Percentiles rank a stretch among this genome's conserved stretches.
Evolutionary conservation across 2,113 vertebrate species (phyloP).

Genomic region (Rhinogobius similis): DNA sequence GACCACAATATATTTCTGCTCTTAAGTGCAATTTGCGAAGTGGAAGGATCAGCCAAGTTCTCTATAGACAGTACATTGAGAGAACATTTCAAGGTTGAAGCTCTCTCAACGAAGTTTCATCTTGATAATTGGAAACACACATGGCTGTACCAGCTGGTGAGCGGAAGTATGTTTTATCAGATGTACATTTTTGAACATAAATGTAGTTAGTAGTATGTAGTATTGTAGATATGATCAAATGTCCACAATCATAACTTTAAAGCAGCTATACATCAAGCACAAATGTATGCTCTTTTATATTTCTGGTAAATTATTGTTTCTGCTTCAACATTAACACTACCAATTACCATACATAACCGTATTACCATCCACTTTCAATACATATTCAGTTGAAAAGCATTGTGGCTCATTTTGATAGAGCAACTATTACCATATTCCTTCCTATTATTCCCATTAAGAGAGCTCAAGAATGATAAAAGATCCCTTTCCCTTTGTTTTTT

Average conservation of each 20-base stretch:
- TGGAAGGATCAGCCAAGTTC: not conserved
- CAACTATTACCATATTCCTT: too few species aligned
- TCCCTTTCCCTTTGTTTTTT: not conserved
- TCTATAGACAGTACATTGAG: not conserved
- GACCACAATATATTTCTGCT: not conserved
- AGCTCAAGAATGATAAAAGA: not conserved
- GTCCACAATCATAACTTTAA: too few species aligned
- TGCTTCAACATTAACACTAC: too few species aligned
- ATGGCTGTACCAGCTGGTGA: not conserved
- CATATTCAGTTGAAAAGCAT: too few species aligned
- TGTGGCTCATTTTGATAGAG: too few species aligned
- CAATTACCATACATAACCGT: too few species aligned
- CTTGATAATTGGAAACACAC: not conserved
- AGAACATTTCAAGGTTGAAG: slow-evolving; percentile 3
- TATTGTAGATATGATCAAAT: not conserved
- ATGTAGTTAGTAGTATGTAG: too few species aligned
- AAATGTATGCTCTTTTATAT: too few species aligned
- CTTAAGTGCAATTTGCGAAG: not conserved
- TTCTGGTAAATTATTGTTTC: too few species aligned
- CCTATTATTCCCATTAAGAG: too few species aligned
- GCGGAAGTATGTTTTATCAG: not conserved
- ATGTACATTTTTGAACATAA: not conserved
- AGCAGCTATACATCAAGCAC: too few species aligned
- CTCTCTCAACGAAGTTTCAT: not conserved
- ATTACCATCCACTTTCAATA: too few species aligned